phyloP scores from a whole-genome alignment of 2,888 invertebrate genomes.

The Griposia aprilina region DNA sequence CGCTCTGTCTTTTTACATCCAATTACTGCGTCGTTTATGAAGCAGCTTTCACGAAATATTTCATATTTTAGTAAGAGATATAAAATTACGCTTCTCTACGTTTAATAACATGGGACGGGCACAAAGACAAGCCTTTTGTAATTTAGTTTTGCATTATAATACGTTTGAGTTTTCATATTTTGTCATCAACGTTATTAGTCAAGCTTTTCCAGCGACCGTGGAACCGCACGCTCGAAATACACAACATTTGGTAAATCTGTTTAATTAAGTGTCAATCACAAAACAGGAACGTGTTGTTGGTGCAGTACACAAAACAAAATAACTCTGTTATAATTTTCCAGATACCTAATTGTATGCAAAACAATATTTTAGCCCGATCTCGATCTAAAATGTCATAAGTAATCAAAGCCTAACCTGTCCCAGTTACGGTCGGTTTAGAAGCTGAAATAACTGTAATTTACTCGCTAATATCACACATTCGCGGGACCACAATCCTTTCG shows the following conservation, averaged over 20 bases:
- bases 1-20: slow-evolving; percentile 65
- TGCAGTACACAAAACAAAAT: slow-evolving; percentile 19
- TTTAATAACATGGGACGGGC: slow-evolving; percentile 1
- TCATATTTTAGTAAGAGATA: slow-evolving; percentile 60
- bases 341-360: slow-evolving; percentile 30
- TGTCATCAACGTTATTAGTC: slow-evolving; percentile 36
- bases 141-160: slow-evolving; percentile 8
- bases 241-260: slow-evolving; percentile 35
- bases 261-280: slow-evolving; percentile 44
- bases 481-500: slow-evolving; percentile 31
- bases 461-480: slow-evolving; percentile 24
- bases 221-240: slow-evolving; percentile 9
- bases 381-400: slow-evolving; percentile 15
- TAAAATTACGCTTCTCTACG: slow-evolving; percentile 34
- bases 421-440: slow-evolving; percentile 21
- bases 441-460: slow-evolving; percentile 42
- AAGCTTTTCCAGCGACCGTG: slow-evolving; percentile 27
- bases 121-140: slow-evolving; percentile 19
- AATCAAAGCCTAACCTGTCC: slow-evolving; percentile 3
- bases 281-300: slow-evolving; percentile 10
- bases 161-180: slow-evolving; percentile 27
- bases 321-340: not conserved
- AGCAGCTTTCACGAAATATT: slow-evolving; percentile 55
- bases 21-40: slow-evolving; percentile 61
- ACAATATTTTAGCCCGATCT: not conserved